Base-by-base conservation (phyloP, 1,140 invertebrate species). In the Drosophila bifasciata region DNA sequence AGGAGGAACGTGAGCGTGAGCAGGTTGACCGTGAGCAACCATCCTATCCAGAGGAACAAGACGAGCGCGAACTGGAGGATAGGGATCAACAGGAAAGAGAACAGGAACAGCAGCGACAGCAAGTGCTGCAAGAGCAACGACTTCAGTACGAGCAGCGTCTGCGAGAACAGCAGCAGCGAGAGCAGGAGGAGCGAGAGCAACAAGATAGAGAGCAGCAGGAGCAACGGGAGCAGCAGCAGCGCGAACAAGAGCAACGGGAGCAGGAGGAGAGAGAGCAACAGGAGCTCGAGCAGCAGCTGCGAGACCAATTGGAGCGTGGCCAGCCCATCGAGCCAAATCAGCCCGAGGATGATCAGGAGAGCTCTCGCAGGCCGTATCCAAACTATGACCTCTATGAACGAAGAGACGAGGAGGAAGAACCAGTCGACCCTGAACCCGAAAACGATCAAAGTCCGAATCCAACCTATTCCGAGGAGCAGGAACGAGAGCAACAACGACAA, bases 231-330 rank as follows among this genome's bases (percentile, higher is more conserved):
- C 40, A 61, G n/a, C 55, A 39, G 19, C 23, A 69, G 15, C 41
- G 48, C 11, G 58, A 53, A 32, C n/a, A 46, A 19, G 43, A 41
- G 3, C 49, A 69, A n/a, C 32, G 36, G 15, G 43, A 69, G 15
- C 36, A 67, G 11, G 66, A 76, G 17, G 49, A 70, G 28, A 5
- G 43, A 9, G 53, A 66, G 7, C 55, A 41, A 51, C 49, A 64
- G 9, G 73, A 69, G 8, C 50, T 62, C 0, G 78, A 80, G 7
- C 56, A 75, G 15, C 58, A 69, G 16, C 40, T 51, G 6, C 39
- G 49, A 15, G 56, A 76, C 0, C 41, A 67, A 7, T 43, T 28
- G 9, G 16, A 28, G 13, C 50, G 55, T 3, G 32, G 23, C 2
- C 8, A 32, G 5, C n/a, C n/a, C n/a, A 17, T 11, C 6, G 52